Evolutionary conservation across 35 echinoderm and acorn worm genomes (phyloP).

Genomic region (Ophiothrix spiculata): DNA sequence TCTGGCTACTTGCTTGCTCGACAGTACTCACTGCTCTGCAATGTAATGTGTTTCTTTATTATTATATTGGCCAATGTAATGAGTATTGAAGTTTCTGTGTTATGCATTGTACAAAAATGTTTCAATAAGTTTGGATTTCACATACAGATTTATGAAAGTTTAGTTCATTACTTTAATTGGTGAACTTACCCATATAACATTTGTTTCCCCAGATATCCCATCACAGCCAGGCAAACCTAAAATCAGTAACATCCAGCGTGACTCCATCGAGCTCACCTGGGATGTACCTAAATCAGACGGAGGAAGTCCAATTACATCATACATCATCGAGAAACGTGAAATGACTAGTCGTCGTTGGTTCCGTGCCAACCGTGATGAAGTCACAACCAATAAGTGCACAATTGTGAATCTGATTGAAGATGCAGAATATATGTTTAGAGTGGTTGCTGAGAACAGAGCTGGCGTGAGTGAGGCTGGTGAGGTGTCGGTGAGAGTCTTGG

Average conservation of each 20-base stretch:
- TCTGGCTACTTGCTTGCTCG: no score
- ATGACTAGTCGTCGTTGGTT: slow-evolving; percentile 88
- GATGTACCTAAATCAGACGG: slow-evolving; percentile 78
- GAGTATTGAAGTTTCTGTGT: no score
- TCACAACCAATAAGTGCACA: slow-evolving; percentile 54
- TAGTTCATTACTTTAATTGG: neutral
- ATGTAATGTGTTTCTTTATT: neutral
- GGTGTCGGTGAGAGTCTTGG: slow-evolving; percentile 61
- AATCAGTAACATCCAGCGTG: slow-evolving; percentile 58
- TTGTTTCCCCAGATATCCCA: slow-evolving; percentile 66
- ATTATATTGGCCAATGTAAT: no score
- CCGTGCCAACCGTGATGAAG: slow-evolving; percentile 60
- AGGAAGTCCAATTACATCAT: slow-evolving; percentile 71
- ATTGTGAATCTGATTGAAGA: slow-evolving; percentile 80
- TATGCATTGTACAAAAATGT: no score
- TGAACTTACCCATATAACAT: neutral
- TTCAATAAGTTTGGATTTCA: no score
- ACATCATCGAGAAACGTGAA: slow-evolving; percentile 87
- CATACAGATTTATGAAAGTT: no score
- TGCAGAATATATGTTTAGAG: slow-evolving; percentile 88
- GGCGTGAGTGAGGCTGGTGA: slow-evolving; percentile 67
- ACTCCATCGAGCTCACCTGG: slow-evolving; percentile 83
- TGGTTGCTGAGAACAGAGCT: slow-evolving; percentile 82
- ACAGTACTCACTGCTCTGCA: no score
- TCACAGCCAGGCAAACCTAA: slow-evolving; percentile 73